These are phyloP conservation scores for Exocentrus adspersus DNA, from an alignment of 2,888 invertebrate species.

Conservation along the genomic window DNA sequence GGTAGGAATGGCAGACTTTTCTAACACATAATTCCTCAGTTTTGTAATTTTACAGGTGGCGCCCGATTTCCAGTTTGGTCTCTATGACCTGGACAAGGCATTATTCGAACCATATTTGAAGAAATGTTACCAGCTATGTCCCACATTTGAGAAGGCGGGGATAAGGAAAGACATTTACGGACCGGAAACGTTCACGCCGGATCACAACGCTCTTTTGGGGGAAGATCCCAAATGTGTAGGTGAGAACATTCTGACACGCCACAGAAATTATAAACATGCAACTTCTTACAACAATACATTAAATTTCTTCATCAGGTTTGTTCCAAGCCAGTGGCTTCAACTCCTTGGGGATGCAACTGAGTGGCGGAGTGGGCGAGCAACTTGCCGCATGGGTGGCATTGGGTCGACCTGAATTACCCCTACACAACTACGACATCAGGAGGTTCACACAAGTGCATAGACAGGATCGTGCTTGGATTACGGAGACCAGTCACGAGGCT, in stretches of 20 bases:
- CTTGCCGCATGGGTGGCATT: slow-evolving; percentile 85
- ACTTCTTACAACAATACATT: too few relatives aligned
- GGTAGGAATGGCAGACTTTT: slow-evolving; percentile 61
- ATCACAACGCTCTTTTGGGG: slow-evolving; percentile 89
- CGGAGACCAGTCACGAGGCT: slow-evolving; percentile 88
- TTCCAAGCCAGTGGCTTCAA: slow-evolving; percentile 91
- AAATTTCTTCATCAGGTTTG: slow-evolving; percentile 68
- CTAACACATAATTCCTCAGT: not conserved
- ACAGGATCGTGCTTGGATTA: slow-evolving; percentile 77
- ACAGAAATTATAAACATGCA: too few relatives aligned
- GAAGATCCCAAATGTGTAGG: slow-evolving; percentile 74
- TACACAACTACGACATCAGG: slow-evolving; percentile 88
- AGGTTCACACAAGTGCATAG: slow-evolving; percentile 82
- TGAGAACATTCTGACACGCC: too few relatives aligned
- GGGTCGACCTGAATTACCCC: slow-evolving; percentile 84
- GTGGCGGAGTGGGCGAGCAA: slow-evolving; percentile 87
- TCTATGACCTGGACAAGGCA: slow-evolving; percentile 90
- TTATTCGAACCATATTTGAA: slow-evolving; percentile 82
- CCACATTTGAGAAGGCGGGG: slow-evolving; percentile 77
- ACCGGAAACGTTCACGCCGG: slow-evolving; percentile 92
- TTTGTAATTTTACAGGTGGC: slow-evolving; percentile 69
- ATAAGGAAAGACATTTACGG: slow-evolving; percentile 90
- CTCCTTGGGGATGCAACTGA: slow-evolving; percentile 92
- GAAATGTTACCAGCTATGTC: slow-evolving; percentile 78
- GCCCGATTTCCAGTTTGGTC: slow-evolving; percentile 81